Evolutionary conservation across 2,888 invertebrate genomes (phyloP), one percentile per base, ranked within the genome.

Genomic region (Protodeltote pygarga): DNA sequence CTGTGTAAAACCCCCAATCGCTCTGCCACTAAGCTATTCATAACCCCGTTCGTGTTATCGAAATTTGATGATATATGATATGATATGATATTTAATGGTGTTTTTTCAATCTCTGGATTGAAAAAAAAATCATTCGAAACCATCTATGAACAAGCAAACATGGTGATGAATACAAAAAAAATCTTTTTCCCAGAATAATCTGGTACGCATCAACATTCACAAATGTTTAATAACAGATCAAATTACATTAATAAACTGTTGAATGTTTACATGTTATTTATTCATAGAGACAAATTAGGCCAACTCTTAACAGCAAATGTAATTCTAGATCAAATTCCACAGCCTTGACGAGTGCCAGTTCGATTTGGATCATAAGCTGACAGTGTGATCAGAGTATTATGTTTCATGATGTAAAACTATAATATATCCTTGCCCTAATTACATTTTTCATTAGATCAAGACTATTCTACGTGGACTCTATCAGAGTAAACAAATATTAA

Each of bases 281-380:
- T 34, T 35, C 3, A 59, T 44, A 46, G 38, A 35, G 28, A 50
- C 32, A 32, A 71, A 74, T 69, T 65, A 64, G 71, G 59, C 40
- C 64, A 64, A 38, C 47, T 51, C 40, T 48, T 57, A 46, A 59
- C 45, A 37, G 39, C 21, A 24, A 33, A 37, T 32, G 47, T 21
- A 37, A 20, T 38, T 47, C n/a, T n/a, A 60, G 54, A 76, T 76
- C 65, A 57, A 58, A 62, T 77, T 76, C 52, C 66, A 52, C 42
- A 71, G 49, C 72, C 67, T 75, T 75, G 75, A 51, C 47, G 55
- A 51, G 60, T 59, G 54, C 47, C 33, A 39, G 44, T 60, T 52
- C 40, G 57, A 65, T 65, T 57, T 54, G 34, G 53, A 42, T 62
- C 45, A 40, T 42, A 54, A 60, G 55, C 41, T 52, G 33, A 32